Evolutionary conservation across 2,888 invertebrate species (phyloP).

Genomic region (Acleris literana): DNA sequence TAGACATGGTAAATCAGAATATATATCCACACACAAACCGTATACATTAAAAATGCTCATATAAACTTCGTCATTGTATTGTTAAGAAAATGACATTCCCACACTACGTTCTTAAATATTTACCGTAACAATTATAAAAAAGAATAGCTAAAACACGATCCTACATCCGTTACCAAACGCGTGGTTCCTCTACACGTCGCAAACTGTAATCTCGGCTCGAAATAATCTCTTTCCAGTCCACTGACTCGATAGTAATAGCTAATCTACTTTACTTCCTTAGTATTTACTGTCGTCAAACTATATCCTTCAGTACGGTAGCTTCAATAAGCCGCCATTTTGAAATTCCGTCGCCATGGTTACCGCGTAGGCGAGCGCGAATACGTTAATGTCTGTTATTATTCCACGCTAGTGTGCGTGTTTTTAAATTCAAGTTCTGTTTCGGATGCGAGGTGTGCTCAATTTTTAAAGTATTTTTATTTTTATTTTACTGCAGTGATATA

Average conservation of each 20-base stretch:
- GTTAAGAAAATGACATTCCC: slow-evolving; percentile 2
- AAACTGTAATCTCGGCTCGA: slow-evolving; percentile 22
- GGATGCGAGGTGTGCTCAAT: neutral
- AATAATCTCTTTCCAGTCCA: slow-evolving; percentile 22
- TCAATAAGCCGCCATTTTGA: slow-evolving; percentile 64
- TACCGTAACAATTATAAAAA: slow-evolving; percentile 9
- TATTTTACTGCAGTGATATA: neutral
- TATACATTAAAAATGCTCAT: neutral
- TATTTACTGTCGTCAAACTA: slow-evolving; percentile 32
- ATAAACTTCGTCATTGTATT: slow-evolving; percentile 6
- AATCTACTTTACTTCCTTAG: slow-evolving; percentile 30
- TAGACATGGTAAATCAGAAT: too few species aligned
- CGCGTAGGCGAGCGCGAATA: slow-evolving; percentile 55
- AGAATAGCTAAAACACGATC: slow-evolving; percentile 4
- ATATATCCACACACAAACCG: neutral
- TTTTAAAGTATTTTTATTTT: neutral
- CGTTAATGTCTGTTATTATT: slow-evolving; percentile 33
- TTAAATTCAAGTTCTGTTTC: slow-evolving; percentile 1
- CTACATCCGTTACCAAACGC: slow-evolving; percentile 8
- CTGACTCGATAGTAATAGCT: slow-evolving; percentile 22
- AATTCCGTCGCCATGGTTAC: slow-evolving; percentile 70
- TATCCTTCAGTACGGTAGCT: slow-evolving; percentile 34
- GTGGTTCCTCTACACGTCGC: slow-evolving; percentile 3
- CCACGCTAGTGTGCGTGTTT: neutral
- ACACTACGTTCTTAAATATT: slow-evolving; percentile 9